Evolutionary conservation across 2,113 vertebrate species (phyloP), one percentile per base, ranked within the genome.

Genomic region (Hoplias malabaricus): DNA sequence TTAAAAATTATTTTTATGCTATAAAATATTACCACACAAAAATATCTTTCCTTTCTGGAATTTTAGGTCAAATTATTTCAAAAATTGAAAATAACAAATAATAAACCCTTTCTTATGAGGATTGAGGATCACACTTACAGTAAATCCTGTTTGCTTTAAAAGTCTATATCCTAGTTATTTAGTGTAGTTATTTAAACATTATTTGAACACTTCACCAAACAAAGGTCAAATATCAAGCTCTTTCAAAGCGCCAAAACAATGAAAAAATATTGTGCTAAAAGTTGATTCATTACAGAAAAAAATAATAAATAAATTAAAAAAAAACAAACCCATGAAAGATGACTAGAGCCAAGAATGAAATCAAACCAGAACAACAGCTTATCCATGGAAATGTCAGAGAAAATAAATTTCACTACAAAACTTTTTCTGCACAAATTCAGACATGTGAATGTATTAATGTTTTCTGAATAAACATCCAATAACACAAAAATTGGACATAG

Each of bases 11-110:
- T 25, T 84, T 86, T 71, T 81, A 73, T 86, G 81, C 88, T 92
- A 92, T 85, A 89, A 91, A 92, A 91, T 88, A n/a, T 90, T 86
- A 87, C 76, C 91, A 93, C 90, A 91, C 86, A 92, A 92, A 92
- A 92, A 92, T 82, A 91, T 86, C 80, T 84, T 88, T 89, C 86
- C 84, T 80, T 83, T 88, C 84, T 84, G 77, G 82, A 87, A 84
- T 56, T 62, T 63, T 83, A 84, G 86, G 79, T 87, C 84, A 89
- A 90, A 84, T 56, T 77, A 81, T 75, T 75, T 69, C 73, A 85
- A 85, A 86, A 80, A 85, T 75, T 79, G 83, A 83, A 85, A 86
- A 62, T 62, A 82, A 82, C 84, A 88, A 48, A 84, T 82, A 75
- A 71, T 77, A 81, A 71, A 70, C 83, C 81, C 75, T 87, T 77